Percentiles rank a stretch among this genome's conserved stretches.
Evolutionary conservation across 53 echinoderm and acorn worm genomes (phyloP).

Genomic region (Holothuria leucospilota): DNA sequence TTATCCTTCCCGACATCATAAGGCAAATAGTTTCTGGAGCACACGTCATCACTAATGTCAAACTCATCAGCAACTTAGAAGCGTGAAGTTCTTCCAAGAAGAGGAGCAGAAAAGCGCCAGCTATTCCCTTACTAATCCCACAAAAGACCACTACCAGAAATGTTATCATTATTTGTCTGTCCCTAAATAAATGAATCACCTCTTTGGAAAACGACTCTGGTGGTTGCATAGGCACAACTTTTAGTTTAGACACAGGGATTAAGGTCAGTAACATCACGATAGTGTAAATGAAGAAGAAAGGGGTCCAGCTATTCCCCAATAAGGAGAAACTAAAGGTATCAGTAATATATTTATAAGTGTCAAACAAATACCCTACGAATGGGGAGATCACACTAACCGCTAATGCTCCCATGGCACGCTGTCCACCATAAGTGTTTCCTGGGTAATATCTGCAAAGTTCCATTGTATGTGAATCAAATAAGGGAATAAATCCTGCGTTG

Average conservation of each 20-base stretch:
- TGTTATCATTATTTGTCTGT: slow-evolving; percentile 58
- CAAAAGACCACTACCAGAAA: slow-evolving; percentile 33
- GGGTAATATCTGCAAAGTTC: slow-evolving; percentile 3
- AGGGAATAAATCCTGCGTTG: not conserved
- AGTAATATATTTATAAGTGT: not conserved
- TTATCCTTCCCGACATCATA: slow-evolving; percentile 75
- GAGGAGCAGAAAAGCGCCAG: slow-evolving; percentile 74
- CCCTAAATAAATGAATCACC: slow-evolving; percentile 41
- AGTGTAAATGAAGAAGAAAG: not conserved
- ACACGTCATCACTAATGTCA: slow-evolving; percentile 79
- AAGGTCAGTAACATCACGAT: not conserved
- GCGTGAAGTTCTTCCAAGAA: slow-evolving; percentile 77
- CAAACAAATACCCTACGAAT: not conserved
- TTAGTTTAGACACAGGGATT: slow-evolving; percentile 1
- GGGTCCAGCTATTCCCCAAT: not conserved
- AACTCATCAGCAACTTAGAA: slow-evolving; percentile 80
- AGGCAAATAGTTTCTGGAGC: slow-evolving; percentile 78
- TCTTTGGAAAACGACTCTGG: slow-evolving; percentile 59
- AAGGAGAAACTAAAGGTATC: too few species aligned
- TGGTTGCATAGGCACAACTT: not conserved
- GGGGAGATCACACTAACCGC: slow-evolving; percentile 12
- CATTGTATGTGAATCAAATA: slow-evolving; percentile 17
- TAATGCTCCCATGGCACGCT: slow-evolving; percentile 9
- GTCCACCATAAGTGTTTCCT: not conserved
- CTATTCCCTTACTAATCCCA: slow-evolving; percentile 75